phyloP scores from a whole-genome alignment of 1,140 invertebrate genomes.

The Manduca sexta region DNA sequence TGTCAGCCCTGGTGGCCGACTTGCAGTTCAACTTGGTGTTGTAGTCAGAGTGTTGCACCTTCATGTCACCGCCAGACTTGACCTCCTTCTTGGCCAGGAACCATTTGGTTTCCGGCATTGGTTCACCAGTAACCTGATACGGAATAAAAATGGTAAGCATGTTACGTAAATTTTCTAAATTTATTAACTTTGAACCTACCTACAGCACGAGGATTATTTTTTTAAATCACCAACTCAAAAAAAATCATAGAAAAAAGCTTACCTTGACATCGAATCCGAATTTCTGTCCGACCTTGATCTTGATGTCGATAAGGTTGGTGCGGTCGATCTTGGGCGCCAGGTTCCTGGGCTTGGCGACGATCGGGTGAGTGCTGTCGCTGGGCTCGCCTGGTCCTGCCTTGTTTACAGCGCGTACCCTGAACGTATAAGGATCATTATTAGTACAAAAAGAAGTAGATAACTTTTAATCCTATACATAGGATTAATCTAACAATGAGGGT shows the following conservation, averaged over 20 bases:
- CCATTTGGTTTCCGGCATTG: constrained; percentile 93
- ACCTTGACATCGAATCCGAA: constrained; percentile 75
- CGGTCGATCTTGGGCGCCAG: constrained; percentile 91
- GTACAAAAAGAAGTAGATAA: not conserved
- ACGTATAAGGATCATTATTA: not conserved
- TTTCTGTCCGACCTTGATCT: constrained; percentile 92
- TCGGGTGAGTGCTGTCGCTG: constrained; percentile 89
- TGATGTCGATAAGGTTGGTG: constrained; percentile 87
- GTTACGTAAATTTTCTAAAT: no score
- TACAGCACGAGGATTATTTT: not conserved
- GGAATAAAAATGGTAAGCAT: not conserved
- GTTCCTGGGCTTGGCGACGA: constrained; percentile 92
- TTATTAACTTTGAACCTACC: no score
- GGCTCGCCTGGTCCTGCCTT: constrained; percentile 95
- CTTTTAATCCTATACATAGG: not conserved
- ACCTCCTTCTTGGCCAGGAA: constrained; percentile 83
- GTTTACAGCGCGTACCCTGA: constrained; percentile 91
- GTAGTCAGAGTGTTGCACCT: constrained; percentile 89
- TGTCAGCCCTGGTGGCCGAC: constrained; percentile 89
- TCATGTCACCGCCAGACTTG: constrained; percentile 79
- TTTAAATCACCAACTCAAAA: no score
- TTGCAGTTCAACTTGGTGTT: constrained; percentile 91
- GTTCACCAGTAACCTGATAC: constrained; percentile 87
- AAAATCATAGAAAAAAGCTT: constrained; percentile 13
- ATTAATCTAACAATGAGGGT: not conserved